These are phyloP conservation scores for Andrena cerasifolii DNA, from an alignment of 1,140 invertebrate genomes.

Conservation along the genomic window DNA sequence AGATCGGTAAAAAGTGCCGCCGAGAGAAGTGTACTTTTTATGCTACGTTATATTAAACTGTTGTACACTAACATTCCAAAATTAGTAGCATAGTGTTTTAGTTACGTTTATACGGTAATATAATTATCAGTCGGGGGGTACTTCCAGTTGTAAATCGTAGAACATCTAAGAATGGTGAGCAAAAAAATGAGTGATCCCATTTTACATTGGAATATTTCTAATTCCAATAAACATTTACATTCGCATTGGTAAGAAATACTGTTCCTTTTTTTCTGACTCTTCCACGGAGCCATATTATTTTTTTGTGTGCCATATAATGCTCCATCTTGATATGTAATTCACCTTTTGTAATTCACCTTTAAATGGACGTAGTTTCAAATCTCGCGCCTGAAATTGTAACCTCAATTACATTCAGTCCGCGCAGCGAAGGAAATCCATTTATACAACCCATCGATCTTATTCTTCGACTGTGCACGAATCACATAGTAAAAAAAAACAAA, in stretches of 20 bases:
- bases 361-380: neutral
- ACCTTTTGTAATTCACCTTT: neutral
- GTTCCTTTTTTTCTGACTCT: neutral
- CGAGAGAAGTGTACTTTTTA: no score
- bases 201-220: slow-evolving; percentile 28
- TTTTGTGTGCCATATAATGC: neutral
- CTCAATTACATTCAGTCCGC: no score
- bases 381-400: neutral
- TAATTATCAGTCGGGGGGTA: slow-evolving; percentile 1
- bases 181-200: neutral
- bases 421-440: no score
- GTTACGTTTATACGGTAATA: neutral
- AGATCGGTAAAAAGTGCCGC: no score
- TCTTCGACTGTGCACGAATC: no score
- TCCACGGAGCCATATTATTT: neutral
- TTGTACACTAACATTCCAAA: slow-evolving; percentile 20
- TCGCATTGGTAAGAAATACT: neutral
- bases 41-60: neutral
- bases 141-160: neutral
- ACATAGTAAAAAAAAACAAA: no score
- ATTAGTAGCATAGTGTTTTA: neutral
- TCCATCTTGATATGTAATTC: neutral
- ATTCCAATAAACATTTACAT: slow-evolving; percentile 27
- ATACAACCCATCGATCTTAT: no score
- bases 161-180: neutral